Base-by-base conservation (phyloP, 2,797 vertebrate genomes). In the Naso thynnoides region DNA sequence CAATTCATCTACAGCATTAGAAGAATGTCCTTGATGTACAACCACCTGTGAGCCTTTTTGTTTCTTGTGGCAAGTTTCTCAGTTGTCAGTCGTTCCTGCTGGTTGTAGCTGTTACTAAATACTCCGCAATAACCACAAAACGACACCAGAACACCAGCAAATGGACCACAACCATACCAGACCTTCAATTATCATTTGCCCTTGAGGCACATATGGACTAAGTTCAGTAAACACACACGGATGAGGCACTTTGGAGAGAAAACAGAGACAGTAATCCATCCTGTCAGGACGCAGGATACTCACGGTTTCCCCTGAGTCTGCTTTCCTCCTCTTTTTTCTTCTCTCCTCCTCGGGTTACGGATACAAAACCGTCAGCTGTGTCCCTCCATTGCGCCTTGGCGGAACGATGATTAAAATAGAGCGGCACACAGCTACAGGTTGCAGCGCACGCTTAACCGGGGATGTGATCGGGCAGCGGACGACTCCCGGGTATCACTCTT, bases 281-380 rank as follows among this genome's bases (percentile, higher is more conserved):
- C 58, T 64, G 62, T 67, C 81, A 82, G 68, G 44, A 78, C 45
- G 52, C 72, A 68, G 67, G 31, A 66, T 87, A 92, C 93, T 93
- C 76, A 93, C 93, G 77, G 76, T 92, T 86, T 80, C 66, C 80
- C 73, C 56, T 16, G 59, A 73, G 83, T 81, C 67, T 76, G 79
- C 83, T 73, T 70, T 68, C 42, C 74, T 84, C 60, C 64, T 73
- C 73, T 73, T 73, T 66, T 63, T 61, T 62, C 57, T 53, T 82
- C 71, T 86, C 70, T 92, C 79, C 86, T 90, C 86, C 74, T 78
- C 74, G 63, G 83, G 81, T 75, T 85, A 68, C 58, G 56, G 80
- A 88, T 86, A 84, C 70, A 81, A 75, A 86, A 88, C 76, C 91
- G 94, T 95, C 94, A 95, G 93, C 92, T 95, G 85, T 74, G 92